Base-by-base conservation (phyloP, 2,113 vertebrate genomes). In the Anolis sagrei region DNA sequence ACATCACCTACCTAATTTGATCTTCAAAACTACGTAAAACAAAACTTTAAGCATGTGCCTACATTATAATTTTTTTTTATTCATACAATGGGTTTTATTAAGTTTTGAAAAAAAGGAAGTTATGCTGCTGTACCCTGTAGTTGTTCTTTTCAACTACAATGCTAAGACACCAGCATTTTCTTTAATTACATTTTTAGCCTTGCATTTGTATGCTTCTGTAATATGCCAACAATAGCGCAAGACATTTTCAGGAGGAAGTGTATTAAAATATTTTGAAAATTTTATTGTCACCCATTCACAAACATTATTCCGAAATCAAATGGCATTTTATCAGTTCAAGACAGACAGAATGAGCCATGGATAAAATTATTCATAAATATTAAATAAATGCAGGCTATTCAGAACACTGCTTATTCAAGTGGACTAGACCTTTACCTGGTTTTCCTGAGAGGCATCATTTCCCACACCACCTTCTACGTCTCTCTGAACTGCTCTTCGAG, bases 401-500 rank as follows among this genome's bases (percentile, higher is more conserved):
- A 14, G 18, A 85, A 44, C 44, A 8, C 3, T 23, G 13, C 1
- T 61, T 73, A 73, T 3, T 6, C 18, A 73, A 64, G 19, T 1
- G 21, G 13, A 74, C 23, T 66, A 70, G 36, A 74, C 58, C 10
- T 62, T 64, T 91, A 96, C 96, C 96, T 95, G 91, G 6, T 88
- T 86, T 75, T 51, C 89, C 9, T 74, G 44, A 1, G 82, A 7
- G 2, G 88, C 91, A 2, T 90, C 91, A 4, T 32, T 0, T 9
- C 94, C 95, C 1, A 85, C 87, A 1, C 91, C 90, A 0, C 58
- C 66, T 90, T 97, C 97, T 1, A 94, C 77, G 73, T 99, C 98
- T 76, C 89, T 95, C 76, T 81, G 84, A 5, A 96, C 96, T 83
- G 97, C 98, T 91, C 95, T 98, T 64, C 98, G 96, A 0, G 95